Evolutionary conservation across 2,113 vertebrate genomes (phyloP).

Genomic region (Grammomys surdaster): DNA sequence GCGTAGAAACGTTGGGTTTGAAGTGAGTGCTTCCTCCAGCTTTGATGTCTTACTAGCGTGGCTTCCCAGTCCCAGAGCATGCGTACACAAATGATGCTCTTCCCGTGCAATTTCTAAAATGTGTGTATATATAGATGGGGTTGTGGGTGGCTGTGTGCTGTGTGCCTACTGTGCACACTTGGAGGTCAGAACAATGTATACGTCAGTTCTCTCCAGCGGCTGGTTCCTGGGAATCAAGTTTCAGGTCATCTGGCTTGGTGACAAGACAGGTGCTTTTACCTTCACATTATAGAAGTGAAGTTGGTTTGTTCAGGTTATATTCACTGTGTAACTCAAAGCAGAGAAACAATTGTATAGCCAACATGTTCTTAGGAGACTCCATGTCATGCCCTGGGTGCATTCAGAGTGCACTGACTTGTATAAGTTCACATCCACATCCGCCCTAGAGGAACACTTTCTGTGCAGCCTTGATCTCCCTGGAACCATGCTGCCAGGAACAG

Average conservation of each 20-base stretch:
- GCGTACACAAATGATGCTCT: background rate
- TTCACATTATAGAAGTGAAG: background rate
- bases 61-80: background rate
- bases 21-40: constrained; percentile 86
- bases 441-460: too few species aligned
- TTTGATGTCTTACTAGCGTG: background rate
- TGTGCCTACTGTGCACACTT: background rate
- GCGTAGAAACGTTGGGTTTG: constrained; percentile 89
- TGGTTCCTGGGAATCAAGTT: background rate
- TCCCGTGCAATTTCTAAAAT: background rate
- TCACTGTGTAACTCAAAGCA: background rate
- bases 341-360: background rate
- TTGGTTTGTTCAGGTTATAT: background rate
- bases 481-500: background rate
- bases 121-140: background rate
- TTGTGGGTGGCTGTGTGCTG: too few species aligned
- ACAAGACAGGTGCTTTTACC: background rate
- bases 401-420: background rate
- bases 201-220: background rate
- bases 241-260: background rate
- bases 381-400: rapidly evolving
- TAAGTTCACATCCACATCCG: background rate
- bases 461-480: background rate
- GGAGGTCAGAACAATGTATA: background rate
- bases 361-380: background rate